These are phyloP conservation scores for Rhopalosiphum maidis DNA, from an alignment of 1,140 invertebrate species.

Conservation along the genomic window DNA sequence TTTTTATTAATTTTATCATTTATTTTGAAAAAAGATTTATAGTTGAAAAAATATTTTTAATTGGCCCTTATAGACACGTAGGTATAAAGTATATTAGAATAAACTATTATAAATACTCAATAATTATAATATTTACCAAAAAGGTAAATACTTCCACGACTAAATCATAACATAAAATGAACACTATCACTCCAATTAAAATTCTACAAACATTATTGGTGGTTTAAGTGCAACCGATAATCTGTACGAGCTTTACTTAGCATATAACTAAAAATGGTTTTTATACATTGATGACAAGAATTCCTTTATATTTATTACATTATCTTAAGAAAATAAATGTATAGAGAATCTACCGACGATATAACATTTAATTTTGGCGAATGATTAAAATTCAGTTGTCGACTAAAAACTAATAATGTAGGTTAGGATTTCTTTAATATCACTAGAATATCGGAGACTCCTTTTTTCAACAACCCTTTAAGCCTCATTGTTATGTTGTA, in stretches of 20 bases:
- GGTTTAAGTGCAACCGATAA: background rate
- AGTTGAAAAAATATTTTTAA: too few relatives aligned
- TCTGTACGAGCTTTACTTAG: background rate
- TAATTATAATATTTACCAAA: background rate
- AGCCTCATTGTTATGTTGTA: background rate
- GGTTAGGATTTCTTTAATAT: background rate
- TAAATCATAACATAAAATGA: background rate
- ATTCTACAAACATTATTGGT: background rate
- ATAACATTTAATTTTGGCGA: background rate
- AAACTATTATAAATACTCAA: background rate
- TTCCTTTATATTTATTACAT: background rate
- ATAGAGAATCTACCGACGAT: background rate
- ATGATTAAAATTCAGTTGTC: constrained; percentile 3
- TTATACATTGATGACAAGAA: background rate
- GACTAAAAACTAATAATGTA: constrained; percentile 5
- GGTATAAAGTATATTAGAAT: background rate
- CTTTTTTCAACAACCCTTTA: background rate
- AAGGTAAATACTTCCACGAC: background rate
- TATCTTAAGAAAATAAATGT: background rate
- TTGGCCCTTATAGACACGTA: too few relatives aligned
- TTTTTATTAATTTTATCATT: too few relatives aligned
- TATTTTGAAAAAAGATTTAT: too few relatives aligned
- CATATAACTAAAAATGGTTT: background rate
- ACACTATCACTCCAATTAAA: background rate
- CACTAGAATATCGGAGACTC: background rate